Conservation (phyloP, 2,888 invertebrate species). For the Malthinus flaveolus region DNA sequence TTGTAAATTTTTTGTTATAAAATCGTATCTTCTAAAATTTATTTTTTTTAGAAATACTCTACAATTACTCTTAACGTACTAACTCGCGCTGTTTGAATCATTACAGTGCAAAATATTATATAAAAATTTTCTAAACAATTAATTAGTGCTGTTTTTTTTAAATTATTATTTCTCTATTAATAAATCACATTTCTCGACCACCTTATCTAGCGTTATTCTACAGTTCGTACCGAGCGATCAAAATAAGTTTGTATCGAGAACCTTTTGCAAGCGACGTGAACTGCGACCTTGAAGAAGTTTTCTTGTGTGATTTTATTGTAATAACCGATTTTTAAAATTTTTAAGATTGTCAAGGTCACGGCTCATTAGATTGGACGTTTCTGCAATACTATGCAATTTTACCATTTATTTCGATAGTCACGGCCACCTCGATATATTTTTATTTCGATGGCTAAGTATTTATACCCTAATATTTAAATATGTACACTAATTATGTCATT, state of each 20-base stretch:
- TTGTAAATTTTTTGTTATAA: slow-evolving; percentile 3
- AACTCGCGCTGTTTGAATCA: slow-evolving; percentile 10
- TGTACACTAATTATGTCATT: slow-evolving; percentile 16
- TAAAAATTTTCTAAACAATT: slow-evolving; percentile 18
- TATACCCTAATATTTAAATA: slow-evolving; percentile 16
- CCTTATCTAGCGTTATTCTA: slow-evolving; percentile 19
- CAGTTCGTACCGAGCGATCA: slow-evolving; percentile 3
- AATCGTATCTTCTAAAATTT: slow-evolving; percentile 14
- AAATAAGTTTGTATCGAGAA: too few species aligned
- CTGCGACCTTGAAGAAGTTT: too few species aligned
- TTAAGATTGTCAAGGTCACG: too few species aligned
- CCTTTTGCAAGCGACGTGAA: too few species aligned
- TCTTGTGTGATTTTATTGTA: too few species aligned
- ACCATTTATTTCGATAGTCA: too few species aligned
- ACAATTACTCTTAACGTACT: slow-evolving; percentile 10
- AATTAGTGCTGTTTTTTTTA: slow-evolving; percentile 18
- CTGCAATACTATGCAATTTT: too few species aligned
- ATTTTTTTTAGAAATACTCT: slow-evolving; percentile 15
- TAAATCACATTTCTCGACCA: slow-evolving; percentile 24
- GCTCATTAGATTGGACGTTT: too few species aligned
- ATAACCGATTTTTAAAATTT: too few species aligned
- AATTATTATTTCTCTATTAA: slow-evolving; percentile 20
- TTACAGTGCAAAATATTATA: slow-evolving; percentile 25
- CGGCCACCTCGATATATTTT: too few species aligned
- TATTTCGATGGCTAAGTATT: too few species aligned